Conservation (phyloP, 2,113 vertebrate species). For the Capreolus pygargus region DNA sequence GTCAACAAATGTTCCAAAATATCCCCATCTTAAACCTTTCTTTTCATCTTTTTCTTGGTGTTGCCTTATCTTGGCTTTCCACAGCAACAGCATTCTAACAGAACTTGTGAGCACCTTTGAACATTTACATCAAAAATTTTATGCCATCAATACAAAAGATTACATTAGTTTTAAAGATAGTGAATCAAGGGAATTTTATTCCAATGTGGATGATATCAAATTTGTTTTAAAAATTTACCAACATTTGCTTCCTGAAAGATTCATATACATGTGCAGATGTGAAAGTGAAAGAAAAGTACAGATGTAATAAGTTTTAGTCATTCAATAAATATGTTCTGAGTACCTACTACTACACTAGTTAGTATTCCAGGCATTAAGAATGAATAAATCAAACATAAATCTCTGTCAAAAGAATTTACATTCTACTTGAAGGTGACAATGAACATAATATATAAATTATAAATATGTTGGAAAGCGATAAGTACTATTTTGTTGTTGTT, state of each 20-base stretch:
- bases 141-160: neutral
- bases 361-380: neutral
- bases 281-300: neutral
- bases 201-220: neutral
- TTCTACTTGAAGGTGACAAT: neutral
- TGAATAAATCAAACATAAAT: neutral
- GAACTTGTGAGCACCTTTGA: constrained; percentile 25
- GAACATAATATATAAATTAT: neutral
- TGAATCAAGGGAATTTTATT: neutral
- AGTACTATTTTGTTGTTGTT: neutral
- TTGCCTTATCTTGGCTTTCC: neutral
- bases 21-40: neutral
- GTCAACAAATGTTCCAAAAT: neutral
- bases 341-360: neutral
- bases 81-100: neutral
- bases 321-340: neutral
- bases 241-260: neutral
- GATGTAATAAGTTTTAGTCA: neutral
- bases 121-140: constrained; percentile 22
- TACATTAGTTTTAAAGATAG: neutral
- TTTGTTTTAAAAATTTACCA: neutral
- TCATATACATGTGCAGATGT: neutral
- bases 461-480: neutral
- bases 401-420: neutral
- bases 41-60: neutral